A percentile compares a stretch with the other conserved stretches of the same genome.
Evolutionary conservation across 2,888 invertebrate species (phyloP).

Genomic region (Tiliacea citrago): DNA sequence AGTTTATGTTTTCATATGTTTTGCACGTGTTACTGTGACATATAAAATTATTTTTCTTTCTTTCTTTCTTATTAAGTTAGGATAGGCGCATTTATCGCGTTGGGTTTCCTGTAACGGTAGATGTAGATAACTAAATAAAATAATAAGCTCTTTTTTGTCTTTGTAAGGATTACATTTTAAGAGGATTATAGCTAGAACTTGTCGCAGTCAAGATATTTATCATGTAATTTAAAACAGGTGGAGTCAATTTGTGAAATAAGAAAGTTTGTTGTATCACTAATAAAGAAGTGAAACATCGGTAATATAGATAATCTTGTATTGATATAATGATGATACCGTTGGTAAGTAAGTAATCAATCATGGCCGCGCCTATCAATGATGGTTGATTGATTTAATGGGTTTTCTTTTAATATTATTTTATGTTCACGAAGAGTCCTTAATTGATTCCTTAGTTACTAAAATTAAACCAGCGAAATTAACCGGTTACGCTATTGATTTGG

Average conservation of each 20-base stretch:
- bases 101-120: background rate
- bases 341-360: background rate
- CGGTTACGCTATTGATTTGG: slow-evolving; percentile 45
- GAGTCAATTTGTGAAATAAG: slow-evolving; percentile 3
- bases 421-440: slow-evolving; percentile 21
- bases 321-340: background rate
- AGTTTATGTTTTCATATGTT: too few species aligned
- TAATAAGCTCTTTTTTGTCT: background rate
- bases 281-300: slow-evolving; percentile 5
- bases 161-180: background rate
- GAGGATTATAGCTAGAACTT: slow-evolving; percentile 19
- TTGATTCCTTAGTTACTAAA: slow-evolving; percentile 23
- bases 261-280: slow-evolving; percentile 44
- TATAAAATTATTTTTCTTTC: too few species aligned
- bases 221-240: slow-evolving; percentile 1
- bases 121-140: background rate
- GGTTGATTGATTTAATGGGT: slow-evolving; percentile 28
- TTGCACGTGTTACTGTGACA: too few species aligned
- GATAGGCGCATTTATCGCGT: background rate
- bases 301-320: slow-evolving; percentile 22
- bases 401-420: slow-evolving; percentile 26
- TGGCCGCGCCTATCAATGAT: slow-evolving; percentile 12
- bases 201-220: background rate
- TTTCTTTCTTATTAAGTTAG: too few species aligned
- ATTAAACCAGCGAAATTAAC: slow-evolving; percentile 39